These are phyloP conservation scores for Pimephales promelas DNA, from an alignment of 2,113 vertebrate species.

Conservation along the genomic window DNA sequence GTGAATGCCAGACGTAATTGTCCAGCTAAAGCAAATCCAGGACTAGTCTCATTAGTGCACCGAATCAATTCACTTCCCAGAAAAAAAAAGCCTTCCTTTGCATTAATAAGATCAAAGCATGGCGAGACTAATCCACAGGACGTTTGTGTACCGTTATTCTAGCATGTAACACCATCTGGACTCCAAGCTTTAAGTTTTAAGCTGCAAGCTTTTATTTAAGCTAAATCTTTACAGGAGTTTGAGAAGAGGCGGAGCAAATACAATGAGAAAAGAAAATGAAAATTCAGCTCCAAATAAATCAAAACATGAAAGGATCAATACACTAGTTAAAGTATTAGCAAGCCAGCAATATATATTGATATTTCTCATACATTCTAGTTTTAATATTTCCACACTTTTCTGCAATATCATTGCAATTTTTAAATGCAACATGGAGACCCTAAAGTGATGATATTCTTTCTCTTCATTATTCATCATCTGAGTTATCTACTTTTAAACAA, in stretches of 20 bases:
- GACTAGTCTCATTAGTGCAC: slow-evolving; percentile 19
- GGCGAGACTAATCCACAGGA: not conserved
- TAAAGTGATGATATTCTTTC: too few relatives aligned
- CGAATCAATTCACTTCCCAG: slow-evolving; percentile 11
- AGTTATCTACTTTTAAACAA: not conserved
- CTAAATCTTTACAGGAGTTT: not conserved
- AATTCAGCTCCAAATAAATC: not conserved
- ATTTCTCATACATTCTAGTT: not conserved
- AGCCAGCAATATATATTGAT: not conserved
- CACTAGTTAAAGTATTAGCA: too few relatives aligned
- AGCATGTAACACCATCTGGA: slow-evolving; percentile 2
- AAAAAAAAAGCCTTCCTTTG: slow-evolving; percentile 14
- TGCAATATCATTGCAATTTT: too few relatives aligned
- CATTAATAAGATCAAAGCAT: slow-evolving; percentile 36
- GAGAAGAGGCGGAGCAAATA: not conserved
- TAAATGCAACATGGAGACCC: too few relatives aligned
- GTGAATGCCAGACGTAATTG: not conserved
- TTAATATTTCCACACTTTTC: too few relatives aligned
- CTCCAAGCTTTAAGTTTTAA: not conserved
- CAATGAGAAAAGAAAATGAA: too few relatives aligned
- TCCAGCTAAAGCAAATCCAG: slow-evolving; percentile 15
- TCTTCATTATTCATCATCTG: too few relatives aligned
- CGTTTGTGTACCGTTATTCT: not conserved
- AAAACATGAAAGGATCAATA: not conserved
- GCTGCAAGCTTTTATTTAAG: not conserved